Base-by-base conservation (phyloP, 2,888 invertebrate species). In the Mantis religiosa region DNA sequence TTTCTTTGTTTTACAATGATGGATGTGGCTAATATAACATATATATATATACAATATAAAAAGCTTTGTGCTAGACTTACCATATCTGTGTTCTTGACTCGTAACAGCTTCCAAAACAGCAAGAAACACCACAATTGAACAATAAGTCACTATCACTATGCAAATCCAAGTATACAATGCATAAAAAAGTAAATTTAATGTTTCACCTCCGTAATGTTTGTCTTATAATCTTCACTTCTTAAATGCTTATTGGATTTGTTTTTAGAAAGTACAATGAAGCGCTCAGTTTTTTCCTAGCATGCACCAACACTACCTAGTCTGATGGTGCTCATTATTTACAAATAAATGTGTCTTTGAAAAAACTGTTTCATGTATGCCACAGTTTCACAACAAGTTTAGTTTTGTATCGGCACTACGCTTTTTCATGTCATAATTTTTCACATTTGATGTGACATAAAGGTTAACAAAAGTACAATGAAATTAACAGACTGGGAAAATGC, bases 1-100 rank as follows among this genome's bases (percentile, higher is more conserved):
- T 28, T n/a, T n/a, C n/a, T 30, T 27, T n/a, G 20, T 9, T 71
- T 71, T 28, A 82, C 82, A 92, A 92, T 92, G 91, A 92, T 92
- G 92, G 93, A 92, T 92, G 92, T 90, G 88, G 93, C 92, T 93
- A 93, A 93, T 90, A 88, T 92, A 90, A 87, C 83, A 4, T 71
- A 20, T 41, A 12, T n/a, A n/a, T 41, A 12, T 41, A 41, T 12
- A 41, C 54, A 71, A 20, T 20, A 2, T 20, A 71, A 71, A 71
- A 71, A 54, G 54, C 54, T 54, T 54, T 54, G 54, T 71, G 54
- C 54, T 71, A 71, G 25, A 71, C 54, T 71, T 71, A 71, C 54
- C 54, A 71, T 71, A 20, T 71, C 54, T 71, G 54, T 71, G 54
- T 71, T 71, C 54, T 71, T 71, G 54, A 71, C 15, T 41, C 41